Evolutionary conservation across 2,888 invertebrate genomes (phyloP).

Genomic region (Acrobasis repandana): DNA sequence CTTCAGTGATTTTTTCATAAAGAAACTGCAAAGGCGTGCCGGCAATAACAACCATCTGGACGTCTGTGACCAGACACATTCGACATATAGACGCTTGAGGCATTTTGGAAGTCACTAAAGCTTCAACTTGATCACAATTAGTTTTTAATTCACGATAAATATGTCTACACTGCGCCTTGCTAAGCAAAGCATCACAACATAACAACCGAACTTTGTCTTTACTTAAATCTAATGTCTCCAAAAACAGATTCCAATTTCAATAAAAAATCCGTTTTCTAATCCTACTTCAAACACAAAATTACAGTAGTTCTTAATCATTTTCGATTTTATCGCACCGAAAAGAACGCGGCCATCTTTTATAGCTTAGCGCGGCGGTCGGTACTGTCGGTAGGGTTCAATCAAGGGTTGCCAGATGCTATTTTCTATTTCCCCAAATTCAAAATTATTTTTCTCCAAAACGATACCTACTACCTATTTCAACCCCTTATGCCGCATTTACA

Average conservation of each 20-base stretch:
- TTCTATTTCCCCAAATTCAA: no score
- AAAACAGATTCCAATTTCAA: no score
- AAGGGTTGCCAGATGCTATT: no score
- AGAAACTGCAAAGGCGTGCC: constrained; percentile 8
- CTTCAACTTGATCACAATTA: not conserved
- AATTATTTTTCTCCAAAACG: no score
- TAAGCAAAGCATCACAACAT: not conserved
- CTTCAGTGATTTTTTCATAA: constrained; percentile 7
- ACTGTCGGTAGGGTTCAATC: no score
- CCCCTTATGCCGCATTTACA: no score
- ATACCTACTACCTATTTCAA: no score
- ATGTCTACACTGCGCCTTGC: not conserved
- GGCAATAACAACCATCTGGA: not conserved
- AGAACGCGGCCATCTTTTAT: not conserved
- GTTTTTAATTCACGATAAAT: not conserved
- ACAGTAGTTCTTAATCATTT: not conserved
- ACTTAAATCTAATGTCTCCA: no score
- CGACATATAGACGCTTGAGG: constrained; percentile 9
- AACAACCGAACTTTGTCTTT: not conserved
- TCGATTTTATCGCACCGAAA: not conserved
- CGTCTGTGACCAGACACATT: constrained; percentile 2
- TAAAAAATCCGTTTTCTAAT: not conserved
- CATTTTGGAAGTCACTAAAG: constrained; percentile 8
- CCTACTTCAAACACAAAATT: not conserved
- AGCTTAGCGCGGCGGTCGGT: not conserved